Evolutionary conservation across 2,888 invertebrate species (phyloP).

Genomic region (Euplagia quadripunctaria): DNA sequence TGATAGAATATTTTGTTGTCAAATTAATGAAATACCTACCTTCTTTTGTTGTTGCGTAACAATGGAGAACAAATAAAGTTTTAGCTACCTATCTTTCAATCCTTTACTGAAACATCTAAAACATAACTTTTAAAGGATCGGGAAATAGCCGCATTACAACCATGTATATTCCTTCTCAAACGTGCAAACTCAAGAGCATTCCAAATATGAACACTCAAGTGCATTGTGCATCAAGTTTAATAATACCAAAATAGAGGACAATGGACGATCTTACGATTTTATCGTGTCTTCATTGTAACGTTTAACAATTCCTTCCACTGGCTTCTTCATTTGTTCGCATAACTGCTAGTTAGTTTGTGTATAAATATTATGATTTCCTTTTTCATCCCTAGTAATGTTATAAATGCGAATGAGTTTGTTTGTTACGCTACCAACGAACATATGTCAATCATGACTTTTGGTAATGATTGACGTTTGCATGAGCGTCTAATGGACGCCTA

Average conservation of each 20-base stretch:
- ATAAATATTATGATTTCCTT: neutral
- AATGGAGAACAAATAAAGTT: too few species aligned
- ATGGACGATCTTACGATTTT: slow-evolving; percentile 36
- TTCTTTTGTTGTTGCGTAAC: too few species aligned
- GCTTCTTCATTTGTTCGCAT: neutral
- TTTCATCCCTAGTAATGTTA: neutral
- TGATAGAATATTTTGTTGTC: too few species aligned
- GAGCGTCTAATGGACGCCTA: too few species aligned
- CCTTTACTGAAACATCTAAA: too few species aligned
- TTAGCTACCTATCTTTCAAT: too few species aligned
- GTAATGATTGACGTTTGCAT: too few species aligned
- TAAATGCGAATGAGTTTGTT: too few species aligned
- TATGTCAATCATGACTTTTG: too few species aligned
- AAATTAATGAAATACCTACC: too few species aligned
- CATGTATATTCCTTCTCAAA: slow-evolving; percentile 4
- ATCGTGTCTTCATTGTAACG: neutral
- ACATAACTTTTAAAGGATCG: neutral
- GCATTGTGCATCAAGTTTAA: slow-evolving; percentile 38
- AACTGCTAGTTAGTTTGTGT: neutral
- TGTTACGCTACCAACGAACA: too few species aligned
- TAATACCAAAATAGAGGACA: slow-evolving; percentile 33
- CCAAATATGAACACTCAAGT: slow-evolving; percentile 42
- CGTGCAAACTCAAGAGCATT: slow-evolving; percentile 37
- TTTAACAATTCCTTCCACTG: neutral
- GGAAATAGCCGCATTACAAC: neutral